Evolutionary conservation across 2,797 vertebrate genomes (phyloP).

Genomic region (Sebastes minor): DNA sequence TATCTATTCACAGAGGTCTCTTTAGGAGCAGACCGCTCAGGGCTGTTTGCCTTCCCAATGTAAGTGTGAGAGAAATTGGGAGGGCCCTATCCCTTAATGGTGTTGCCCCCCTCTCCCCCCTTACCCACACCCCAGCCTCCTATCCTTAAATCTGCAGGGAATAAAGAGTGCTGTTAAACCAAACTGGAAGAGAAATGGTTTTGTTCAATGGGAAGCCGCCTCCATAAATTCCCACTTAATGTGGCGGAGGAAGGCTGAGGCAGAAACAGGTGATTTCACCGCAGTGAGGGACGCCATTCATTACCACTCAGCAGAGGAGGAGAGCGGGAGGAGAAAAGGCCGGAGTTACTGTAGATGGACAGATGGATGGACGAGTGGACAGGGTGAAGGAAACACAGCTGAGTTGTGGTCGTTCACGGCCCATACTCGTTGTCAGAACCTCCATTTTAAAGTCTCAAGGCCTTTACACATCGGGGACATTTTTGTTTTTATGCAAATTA

Average conservation of each 20-base stretch:
- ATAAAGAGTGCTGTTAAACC: slow-evolving; percentile 81
- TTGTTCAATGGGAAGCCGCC: slow-evolving; percentile 78
- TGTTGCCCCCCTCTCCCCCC: slow-evolving; percentile 30
- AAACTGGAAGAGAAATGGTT: slow-evolving; percentile 84
- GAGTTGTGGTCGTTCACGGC: neutral
- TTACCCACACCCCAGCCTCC: slow-evolving; percentile 41
- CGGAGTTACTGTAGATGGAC: slow-evolving; percentile 44
- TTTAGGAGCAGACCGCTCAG: slow-evolving; percentile 70
- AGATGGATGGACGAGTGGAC: slow-evolving; percentile 40
- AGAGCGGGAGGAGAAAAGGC: slow-evolving; percentile 39
- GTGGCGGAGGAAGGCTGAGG: slow-evolving; percentile 70
- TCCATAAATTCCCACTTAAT: slow-evolving; percentile 83
- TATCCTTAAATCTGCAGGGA: slow-evolving; percentile 81
- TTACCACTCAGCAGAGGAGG: slow-evolving; percentile 61
- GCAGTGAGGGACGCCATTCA: slow-evolving; percentile 69
- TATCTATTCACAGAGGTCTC: slow-evolving; percentile 75
- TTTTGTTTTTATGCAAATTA: no score
- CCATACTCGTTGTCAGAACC: neutral
- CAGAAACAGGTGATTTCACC: slow-evolving; percentile 78
- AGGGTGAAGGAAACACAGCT: neutral
- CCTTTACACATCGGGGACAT: no score
- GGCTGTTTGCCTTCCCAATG: slow-evolving; percentile 74
- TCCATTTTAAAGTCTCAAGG: neutral
- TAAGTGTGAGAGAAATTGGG: slow-evolving; percentile 75
- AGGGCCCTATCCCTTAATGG: slow-evolving; percentile 70